phyloP scores from a whole-genome alignment of 2,113 vertebrate genomes.

The Corydoras sp. region DNA sequence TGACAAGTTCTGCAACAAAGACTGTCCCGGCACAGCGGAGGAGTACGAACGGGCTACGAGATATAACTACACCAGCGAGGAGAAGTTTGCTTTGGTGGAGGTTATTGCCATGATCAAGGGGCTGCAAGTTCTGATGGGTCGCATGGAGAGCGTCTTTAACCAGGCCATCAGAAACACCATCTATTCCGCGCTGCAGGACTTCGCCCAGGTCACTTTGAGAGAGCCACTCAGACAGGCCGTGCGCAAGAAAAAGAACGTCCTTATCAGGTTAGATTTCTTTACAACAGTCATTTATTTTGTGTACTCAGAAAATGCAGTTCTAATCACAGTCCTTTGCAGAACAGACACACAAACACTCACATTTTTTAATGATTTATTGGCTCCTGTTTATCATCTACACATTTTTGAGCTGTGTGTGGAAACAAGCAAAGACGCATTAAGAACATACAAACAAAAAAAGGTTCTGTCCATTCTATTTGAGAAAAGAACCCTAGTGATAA shows the following conservation, averaged over 20 bases:
- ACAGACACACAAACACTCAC: too few species aligned
- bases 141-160: constrained; percentile 98
- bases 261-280: constrained; percentile 90
- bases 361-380: too few species aligned
- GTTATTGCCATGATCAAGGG: constrained; percentile 99
- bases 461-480: too few species aligned
- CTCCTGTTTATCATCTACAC: too few species aligned
- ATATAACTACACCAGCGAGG: constrained; percentile 98
- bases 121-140: constrained; percentile 95
- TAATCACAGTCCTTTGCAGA: too few species aligned
- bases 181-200: constrained; percentile 95
- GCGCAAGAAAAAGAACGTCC: constrained; percentile 96
- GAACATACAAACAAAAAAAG: too few species aligned
- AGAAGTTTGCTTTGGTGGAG: constrained; percentile 97
- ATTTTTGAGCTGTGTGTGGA: too few species aligned
- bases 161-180: constrained; percentile 99
- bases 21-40: constrained; percentile 93
- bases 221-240: constrained; percentile 93
- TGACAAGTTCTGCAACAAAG: constrained; percentile 98
- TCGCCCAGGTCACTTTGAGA: constrained; percentile 88
- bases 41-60: constrained; percentile 95
- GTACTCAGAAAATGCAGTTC: too few species aligned
- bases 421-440: too few species aligned
- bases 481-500: too few species aligned
- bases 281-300: too few species aligned